Evolutionary conservation across 2,113 vertebrate genomes (phyloP).

Genomic region (Stercorarius parasiticus): DNA sequence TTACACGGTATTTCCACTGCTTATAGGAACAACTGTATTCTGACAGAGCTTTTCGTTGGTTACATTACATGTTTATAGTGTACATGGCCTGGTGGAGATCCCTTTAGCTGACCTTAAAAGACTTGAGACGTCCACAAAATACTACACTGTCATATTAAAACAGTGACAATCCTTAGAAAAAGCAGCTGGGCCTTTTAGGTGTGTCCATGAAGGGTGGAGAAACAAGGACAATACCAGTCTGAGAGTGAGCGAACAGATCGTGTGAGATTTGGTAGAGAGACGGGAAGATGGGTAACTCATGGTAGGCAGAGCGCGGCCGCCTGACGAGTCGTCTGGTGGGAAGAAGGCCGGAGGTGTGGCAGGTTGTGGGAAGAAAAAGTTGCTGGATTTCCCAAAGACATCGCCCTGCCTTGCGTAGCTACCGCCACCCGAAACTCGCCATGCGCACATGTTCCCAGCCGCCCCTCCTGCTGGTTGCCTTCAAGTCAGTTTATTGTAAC

Average conservation of each 20-base stretch:
- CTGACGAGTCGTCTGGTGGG: neutral
- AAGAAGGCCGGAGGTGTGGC: slow-evolving; percentile 40
- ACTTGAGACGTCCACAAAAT: neutral
- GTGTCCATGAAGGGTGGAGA: neutral
- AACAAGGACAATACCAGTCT: neutral
- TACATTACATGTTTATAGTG: neutral
- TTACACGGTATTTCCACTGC: neutral
- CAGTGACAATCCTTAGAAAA: neutral
- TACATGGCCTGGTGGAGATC: neutral
- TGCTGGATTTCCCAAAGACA: slow-evolving; percentile 49
- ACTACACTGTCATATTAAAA: neutral
- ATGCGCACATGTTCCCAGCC: rapidly evolving
- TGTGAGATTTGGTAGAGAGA: slow-evolving; percentile 10
- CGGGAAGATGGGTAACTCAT: slow-evolving; percentile 3
- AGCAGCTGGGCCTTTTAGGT: neutral
- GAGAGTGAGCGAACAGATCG: neutral
- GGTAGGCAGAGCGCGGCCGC: neutral
- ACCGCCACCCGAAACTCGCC: rapidly evolving
- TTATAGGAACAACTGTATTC: neutral
- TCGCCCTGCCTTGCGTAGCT: neutral
- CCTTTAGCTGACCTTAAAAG: neutral
- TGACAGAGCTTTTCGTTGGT: neutral
- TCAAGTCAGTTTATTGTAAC: neutral
- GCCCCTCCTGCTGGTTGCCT: neutral
- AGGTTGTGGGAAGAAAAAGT: slow-evolving; percentile 46